Evolutionary conservation across 2,888 invertebrate species (phyloP).

Genomic region (Eledone cirrhosa): DNA sequence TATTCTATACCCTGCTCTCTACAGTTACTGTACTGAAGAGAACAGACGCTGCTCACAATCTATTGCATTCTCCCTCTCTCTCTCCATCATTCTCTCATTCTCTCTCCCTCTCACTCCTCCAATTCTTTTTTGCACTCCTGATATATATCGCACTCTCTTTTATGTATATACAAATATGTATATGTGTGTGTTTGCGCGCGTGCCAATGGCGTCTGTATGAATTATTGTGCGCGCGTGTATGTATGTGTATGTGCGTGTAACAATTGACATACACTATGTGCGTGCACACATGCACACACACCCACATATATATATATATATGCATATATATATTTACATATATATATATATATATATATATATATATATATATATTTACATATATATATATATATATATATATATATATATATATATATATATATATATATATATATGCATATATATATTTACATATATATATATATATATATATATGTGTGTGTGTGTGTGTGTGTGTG

Average conservation of each 20-base stretch:
- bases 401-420: not conserved
- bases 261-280: no score
- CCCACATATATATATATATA: not conserved
- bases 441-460: not conserved
- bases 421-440: not conserved
- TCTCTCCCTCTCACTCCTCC: not conserved
- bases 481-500: no score
- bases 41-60: not conserved
- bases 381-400: not conserved
- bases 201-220: no score
- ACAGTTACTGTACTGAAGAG: no score
- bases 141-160: no score
- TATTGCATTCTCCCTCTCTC: not conserved
- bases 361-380: no score
- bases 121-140: no score
- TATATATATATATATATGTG: not conserved
- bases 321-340: not conserved
- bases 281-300: not conserved
- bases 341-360: not conserved
- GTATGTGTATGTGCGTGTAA: no score
- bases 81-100: not conserved
- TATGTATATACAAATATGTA: no score
- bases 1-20: no score
- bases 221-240: no score
- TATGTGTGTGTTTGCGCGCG: no score